Base-by-base conservation (phyloP, 2,888 invertebrate species). In the Pyrgus malvae region DNA sequence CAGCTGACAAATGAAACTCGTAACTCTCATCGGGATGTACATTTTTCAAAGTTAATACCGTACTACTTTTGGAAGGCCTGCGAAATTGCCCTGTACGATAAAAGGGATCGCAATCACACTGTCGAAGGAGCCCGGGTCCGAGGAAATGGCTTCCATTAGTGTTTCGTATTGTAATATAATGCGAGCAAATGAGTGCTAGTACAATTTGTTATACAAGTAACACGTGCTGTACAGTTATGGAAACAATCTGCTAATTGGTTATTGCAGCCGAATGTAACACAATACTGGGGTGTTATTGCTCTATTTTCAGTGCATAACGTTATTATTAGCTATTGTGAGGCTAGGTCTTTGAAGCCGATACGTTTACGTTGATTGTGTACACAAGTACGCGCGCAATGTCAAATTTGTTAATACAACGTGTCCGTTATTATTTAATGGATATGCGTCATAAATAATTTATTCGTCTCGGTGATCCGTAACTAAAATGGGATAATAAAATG, bases 211-310 rank as follows among this genome's bases (percentile, higher is more conserved):
- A 59, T 55, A 57, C 37, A 54, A 23, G 27, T 54, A 65, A 78
- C 69, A 64, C 69, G 59, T 67, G 67, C 67, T 67, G 69, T 70
- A 40, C 48, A 70, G 76, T 79, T 80, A 80, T 82, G 80, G 79
- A 72, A 83, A 82, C 83, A 83, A 76, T 75, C 65, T 61, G 60
- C 69, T 70, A 74, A 78, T 77, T 72, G 71, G 72, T 73, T 65
- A 67, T 65, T 66, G 65, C 67, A 60, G 57, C 59, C 66, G 63
- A 67, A 68, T 68, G 70, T 70, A 76, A 78, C 68, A 70, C 59
- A 54, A 61, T 54, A 69, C 69, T 66, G 62, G 51, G 61, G 62
- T 63, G 70, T 69, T 80, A 77, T 74, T 74, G 70, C 71, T 76
- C 75, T 78, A 78, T 78, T 78, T 74, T 69, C 63, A 64, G 68